Evolutionary conservation across 2,113 vertebrate species (phyloP).

Genomic region (Alouatta palliata): DNA sequence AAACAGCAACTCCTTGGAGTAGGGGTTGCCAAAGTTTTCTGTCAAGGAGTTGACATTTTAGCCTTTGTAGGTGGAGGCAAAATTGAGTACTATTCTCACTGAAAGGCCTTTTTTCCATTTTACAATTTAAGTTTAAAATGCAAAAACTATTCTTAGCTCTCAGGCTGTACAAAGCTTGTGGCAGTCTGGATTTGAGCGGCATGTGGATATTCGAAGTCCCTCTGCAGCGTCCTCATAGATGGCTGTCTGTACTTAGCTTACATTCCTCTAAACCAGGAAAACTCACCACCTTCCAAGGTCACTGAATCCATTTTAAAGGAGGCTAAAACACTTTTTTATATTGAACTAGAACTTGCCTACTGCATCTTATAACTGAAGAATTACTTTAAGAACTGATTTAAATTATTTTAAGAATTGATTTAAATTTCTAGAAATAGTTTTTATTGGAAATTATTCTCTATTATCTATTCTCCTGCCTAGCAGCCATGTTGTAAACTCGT

Average conservation of each 20-base stretch:
- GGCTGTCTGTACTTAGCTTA: not conserved
- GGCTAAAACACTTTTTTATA: not conserved
- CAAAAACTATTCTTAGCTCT: not conserved
- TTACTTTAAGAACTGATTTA: not conserved
- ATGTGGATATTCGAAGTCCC: too few relatives aligned
- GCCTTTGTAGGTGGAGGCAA: not conserved
- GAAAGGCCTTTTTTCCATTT: not conserved
- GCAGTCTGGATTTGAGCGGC: not conserved
- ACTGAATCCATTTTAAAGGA: not conserved
- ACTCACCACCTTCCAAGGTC: not conserved
- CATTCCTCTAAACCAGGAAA: not conserved
- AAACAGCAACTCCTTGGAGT: not conserved
- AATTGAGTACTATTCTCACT: not conserved
- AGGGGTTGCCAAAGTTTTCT: not conserved
- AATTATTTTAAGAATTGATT: not conserved
- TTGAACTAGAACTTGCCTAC: not conserved
- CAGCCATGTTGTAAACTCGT: not conserved
- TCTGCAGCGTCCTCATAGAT: accelerated
- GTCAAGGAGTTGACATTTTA: not conserved
- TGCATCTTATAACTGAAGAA: not conserved
- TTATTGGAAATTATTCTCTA: not conserved
- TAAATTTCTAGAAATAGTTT: not conserved
- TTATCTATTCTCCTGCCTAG: not conserved
- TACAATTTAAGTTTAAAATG: not conserved
- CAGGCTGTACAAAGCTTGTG: not conserved